A percentile compares a stretch with the other conserved stretches of the same genome.
Conservation (phyloP, 2,888 invertebrate genomes). For the Drosophila stalkeri region DNA sequence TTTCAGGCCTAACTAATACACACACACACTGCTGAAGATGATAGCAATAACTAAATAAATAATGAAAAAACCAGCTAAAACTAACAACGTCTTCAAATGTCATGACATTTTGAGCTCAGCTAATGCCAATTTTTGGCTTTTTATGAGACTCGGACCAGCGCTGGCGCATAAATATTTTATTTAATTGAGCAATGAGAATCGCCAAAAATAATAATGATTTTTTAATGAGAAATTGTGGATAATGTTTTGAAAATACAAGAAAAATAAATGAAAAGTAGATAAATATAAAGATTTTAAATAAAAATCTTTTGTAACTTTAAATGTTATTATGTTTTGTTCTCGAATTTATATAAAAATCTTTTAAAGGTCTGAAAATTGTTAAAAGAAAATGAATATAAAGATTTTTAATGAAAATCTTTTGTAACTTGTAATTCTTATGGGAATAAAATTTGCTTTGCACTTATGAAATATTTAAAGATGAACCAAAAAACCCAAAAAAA, state of each 20-base stretch:
- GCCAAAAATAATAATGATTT: not conserved
- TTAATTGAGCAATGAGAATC: conserved; percentile 9
- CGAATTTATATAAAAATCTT: not conserved
- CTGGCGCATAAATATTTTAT: conserved; percentile 11
- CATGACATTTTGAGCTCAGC: conserved; percentile 68
- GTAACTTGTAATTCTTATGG: too few species aligned
- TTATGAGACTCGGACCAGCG: conserved; percentile 44
- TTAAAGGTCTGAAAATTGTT: too few species aligned
- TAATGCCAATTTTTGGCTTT: conserved; percentile 73
- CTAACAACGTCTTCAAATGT: conserved; percentile 57
- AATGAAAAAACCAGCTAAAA: conserved; percentile 7
- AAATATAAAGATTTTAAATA: not conserved
- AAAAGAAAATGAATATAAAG: not conserved
- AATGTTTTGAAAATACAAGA: not conserved
- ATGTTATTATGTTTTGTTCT: not conserved
- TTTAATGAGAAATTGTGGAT: not conserved
- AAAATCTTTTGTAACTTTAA: not conserved
- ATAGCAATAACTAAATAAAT: conserved; percentile 4
- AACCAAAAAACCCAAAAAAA: too few species aligned
- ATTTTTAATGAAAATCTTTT: not conserved
- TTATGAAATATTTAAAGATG: too few species aligned
- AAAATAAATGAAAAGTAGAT: not conserved
- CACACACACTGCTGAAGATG: conserved; percentile 3
- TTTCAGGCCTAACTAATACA: conserved; percentile 29
- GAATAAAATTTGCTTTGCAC: too few species aligned